Evolutionary conservation across 2,113 vertebrate genomes (phyloP).

Genomic region (Morone chrysops): DNA sequence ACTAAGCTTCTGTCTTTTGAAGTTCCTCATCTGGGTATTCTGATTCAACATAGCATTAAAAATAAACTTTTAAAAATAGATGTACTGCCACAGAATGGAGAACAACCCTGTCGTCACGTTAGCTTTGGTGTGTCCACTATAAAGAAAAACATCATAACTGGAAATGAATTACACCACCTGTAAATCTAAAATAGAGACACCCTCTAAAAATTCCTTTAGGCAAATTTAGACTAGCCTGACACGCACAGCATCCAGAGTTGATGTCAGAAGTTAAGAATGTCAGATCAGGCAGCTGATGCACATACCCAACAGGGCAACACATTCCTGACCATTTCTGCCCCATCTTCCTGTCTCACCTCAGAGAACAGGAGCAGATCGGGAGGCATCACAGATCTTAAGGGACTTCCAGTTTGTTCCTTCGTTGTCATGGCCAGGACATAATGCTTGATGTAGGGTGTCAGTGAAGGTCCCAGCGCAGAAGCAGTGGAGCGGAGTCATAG

Average conservation of each 20-base stretch:
- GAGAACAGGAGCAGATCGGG: conserved; percentile 54
- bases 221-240: conserved; percentile 7
- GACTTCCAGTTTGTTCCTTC: conserved; percentile 74
- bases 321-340: background rate
- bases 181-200: conserved; percentile 5
- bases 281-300: conserved; percentile 2
- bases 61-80: background rate
- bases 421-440: conserved; percentile 78
- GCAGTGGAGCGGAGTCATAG: conserved; percentile 81
- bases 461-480: conserved; percentile 80
- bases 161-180: background rate
- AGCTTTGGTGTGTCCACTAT: background rate
- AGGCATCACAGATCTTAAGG: conserved; percentile 68
- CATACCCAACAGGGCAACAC: background rate
- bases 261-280: conserved; percentile 11
- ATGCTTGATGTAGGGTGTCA: conserved; percentile 60
- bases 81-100: too few relatives aligned
- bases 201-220: background rate
- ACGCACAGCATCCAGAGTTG: background rate
- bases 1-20: background rate
- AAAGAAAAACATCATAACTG: background rate
- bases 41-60: background rate
- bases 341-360: conserved; percentile 27
- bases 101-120: background rate
- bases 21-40: background rate